Conservation (phyloP, 2,113 vertebrate genomes). For the Serilophus lunatus region DNA sequence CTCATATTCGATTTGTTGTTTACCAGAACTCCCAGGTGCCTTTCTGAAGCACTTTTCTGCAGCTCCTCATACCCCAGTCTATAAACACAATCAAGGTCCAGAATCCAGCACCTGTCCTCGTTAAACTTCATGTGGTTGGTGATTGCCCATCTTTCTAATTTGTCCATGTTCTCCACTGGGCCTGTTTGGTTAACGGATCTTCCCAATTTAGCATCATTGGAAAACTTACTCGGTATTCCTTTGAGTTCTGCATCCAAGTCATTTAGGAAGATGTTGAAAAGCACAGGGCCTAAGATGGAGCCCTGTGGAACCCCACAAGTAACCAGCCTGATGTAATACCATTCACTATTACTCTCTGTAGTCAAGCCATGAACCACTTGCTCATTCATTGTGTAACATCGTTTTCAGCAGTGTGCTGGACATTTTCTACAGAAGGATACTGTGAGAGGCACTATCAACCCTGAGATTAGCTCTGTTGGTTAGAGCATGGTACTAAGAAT, state of each 20-base stretch:
- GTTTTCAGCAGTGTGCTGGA: not conserved
- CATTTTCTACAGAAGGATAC: not conserved
- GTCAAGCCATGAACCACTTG: not conserved
- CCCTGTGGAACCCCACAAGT: not conserved
- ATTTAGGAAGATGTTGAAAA: not conserved
- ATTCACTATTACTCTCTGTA: not conserved
- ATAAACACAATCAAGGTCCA: not conserved
- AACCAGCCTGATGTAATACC: accelerated
- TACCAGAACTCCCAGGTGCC: not conserved
- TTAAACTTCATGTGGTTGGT: too few species aligned
- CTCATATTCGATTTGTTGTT: accelerated
- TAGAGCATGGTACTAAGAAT: not conserved
- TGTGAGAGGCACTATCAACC: not conserved
- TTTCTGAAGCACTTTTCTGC: not conserved
- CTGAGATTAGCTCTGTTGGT: not conserved
- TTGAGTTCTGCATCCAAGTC: not conserved
- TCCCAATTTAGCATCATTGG: not conserved
- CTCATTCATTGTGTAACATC: not conserved
- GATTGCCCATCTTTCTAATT: not conserved
- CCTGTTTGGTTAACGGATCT: not conserved
- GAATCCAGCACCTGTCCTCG: not conserved
- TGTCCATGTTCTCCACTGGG: not conserved
- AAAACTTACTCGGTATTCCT: not conserved
- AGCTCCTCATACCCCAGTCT: not conserved
- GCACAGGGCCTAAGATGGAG: not conserved